A percentile compares a stretch with the other conserved stretches of the same genome.
Conservation (phyloP, 2,797 vertebrate species). For the Sebastes trivittatus region DNA sequence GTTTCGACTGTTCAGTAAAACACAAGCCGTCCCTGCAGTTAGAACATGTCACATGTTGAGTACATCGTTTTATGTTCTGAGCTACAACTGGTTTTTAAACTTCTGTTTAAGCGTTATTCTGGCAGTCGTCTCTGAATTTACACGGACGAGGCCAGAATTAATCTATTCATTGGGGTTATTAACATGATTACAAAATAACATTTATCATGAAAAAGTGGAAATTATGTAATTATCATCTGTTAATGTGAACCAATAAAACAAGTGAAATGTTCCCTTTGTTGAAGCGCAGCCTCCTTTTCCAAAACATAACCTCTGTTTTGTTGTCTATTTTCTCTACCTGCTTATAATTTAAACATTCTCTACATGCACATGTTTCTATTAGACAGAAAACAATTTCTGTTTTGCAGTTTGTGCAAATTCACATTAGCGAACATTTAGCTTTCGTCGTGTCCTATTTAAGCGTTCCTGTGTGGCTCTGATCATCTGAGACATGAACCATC, state of each 20-base stretch:
- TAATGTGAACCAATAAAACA: background rate
- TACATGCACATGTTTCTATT: background rate
- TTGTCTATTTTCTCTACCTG: background rate
- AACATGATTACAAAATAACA: too few species aligned
- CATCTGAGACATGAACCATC: slow-evolving; percentile 38
- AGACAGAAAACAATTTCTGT: background rate
- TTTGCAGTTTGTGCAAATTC: background rate
- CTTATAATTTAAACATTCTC: background rate
- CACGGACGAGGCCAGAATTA: too few species aligned
- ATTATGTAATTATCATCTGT: background rate
- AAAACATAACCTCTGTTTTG: background rate
- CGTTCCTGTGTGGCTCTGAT: slow-evolving; percentile 4
- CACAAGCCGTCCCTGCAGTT: background rate
- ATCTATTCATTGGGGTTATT: too few species aligned
- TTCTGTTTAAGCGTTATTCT: background rate
- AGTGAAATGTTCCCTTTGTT: too few species aligned
- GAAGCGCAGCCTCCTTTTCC: too few species aligned
- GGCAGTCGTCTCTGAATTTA: background rate
- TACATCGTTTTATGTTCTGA: background rate
- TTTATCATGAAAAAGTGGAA: background rate
- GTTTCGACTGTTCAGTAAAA: background rate
- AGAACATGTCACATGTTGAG: background rate
- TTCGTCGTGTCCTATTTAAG: background rate
- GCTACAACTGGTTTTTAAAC: background rate
- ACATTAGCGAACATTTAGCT: background rate